Conservation (phyloP, 1,140 invertebrate species). For the Danaus melanippus region DNA sequence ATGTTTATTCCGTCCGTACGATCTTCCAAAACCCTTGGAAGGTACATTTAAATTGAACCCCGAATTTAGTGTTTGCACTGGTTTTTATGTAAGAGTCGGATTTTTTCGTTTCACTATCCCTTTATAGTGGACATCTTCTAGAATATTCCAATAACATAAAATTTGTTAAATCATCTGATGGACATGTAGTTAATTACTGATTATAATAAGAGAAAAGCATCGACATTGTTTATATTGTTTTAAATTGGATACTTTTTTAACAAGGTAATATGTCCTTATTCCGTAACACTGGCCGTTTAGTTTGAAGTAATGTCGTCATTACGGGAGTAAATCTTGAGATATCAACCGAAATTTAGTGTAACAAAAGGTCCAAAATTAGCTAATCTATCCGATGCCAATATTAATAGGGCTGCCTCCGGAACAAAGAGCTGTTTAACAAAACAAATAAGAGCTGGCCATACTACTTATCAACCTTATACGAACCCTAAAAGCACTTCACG, state of each 20-base stretch:
- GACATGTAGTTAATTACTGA: too few relatives aligned
- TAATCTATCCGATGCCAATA: slow-evolving; percentile 47
- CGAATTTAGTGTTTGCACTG: slow-evolving; percentile 43
- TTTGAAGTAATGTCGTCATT: too few relatives aligned
- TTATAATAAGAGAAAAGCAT: too few relatives aligned
- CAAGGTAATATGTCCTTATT: too few relatives aligned
- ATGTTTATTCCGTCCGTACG: slow-evolving; percentile 23
- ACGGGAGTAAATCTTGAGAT: background rate
- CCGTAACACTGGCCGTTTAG: too few relatives aligned
- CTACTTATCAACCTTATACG: slow-evolving; percentile 47
- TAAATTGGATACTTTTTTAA: too few relatives aligned
- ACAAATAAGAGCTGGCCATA: slow-evolving; percentile 44
- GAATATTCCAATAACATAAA: too few relatives aligned
- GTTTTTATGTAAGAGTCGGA: slow-evolving; percentile 28
- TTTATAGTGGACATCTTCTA: too few relatives aligned
- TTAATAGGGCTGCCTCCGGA: slow-evolving; percentile 39
- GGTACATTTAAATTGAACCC: slow-evolving; percentile 48
- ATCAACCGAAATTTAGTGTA: background rate
- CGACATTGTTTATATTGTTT: too few relatives aligned
- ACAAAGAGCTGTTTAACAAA: slow-evolving; percentile 48
- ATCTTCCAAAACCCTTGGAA: slow-evolving; percentile 42
- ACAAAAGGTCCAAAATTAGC: slow-evolving; percentile 24
- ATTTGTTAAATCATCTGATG: too few relatives aligned
- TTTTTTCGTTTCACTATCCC: slow-evolving; percentile 5
- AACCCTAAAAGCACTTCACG: slow-evolving; percentile 24